These are phyloP conservation scores for Montifringilla adamsi DNA, from an alignment of 2,113 vertebrate species.

Conservation along the genomic window DNA sequence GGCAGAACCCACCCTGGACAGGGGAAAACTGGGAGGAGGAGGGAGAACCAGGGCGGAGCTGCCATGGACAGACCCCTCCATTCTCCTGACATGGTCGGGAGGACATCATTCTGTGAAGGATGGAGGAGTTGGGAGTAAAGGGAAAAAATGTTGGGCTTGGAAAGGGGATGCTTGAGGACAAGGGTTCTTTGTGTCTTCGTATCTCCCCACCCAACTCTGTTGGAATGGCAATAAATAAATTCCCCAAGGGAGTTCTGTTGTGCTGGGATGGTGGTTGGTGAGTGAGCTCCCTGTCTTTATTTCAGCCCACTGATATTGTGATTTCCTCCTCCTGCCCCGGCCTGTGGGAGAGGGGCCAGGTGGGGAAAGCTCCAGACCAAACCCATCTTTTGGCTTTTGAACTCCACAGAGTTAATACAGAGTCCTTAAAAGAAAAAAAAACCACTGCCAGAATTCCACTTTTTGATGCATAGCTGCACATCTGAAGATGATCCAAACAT, in stretches of 20 bases:
- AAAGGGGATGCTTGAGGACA: not conserved
- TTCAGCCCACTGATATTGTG: not conserved
- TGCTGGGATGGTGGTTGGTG: not conserved
- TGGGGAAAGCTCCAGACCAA: not conserved
- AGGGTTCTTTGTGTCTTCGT: not conserved
- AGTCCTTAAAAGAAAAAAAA: not conserved
- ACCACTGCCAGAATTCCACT: not conserved
- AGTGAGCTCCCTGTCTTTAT: not conserved
- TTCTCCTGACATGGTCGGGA: not conserved
- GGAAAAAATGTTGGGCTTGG: not conserved
- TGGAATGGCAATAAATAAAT: not conserved
- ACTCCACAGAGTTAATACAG: not conserved
- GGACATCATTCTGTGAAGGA: not conserved
- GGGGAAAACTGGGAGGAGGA: no score
- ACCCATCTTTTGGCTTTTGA: not conserved
- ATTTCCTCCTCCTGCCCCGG: accelerated
- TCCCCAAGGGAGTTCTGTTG: not conserved
- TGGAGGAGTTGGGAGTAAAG: not conserved
- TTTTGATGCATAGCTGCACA: not conserved
- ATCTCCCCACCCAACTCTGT: not conserved
- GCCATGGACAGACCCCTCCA: not conserved
- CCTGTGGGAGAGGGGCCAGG: accelerated
- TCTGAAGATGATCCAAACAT: not conserved
- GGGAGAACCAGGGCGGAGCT: not conserved
- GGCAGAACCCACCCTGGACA: not conserved